Evolutionary conservation across 2,113 vertebrate genomes (phyloP).

Genomic region (Aphyosemion australe): DNA sequence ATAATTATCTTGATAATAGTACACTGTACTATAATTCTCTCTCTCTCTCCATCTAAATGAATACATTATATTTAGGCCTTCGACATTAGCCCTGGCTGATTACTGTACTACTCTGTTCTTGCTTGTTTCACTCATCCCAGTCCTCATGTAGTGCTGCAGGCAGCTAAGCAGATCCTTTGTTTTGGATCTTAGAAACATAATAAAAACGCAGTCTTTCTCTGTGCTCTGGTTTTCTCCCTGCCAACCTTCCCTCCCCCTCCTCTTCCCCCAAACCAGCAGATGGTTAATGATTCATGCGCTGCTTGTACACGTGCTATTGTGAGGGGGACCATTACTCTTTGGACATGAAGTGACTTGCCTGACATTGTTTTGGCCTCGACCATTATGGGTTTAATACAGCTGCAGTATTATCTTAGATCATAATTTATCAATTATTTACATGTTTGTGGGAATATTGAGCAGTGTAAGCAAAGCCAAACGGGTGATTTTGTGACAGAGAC

Average conservation of each 20-base stretch:
- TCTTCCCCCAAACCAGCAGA: constrained; percentile 66
- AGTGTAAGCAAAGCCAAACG: no score
- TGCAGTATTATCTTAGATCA: no score
- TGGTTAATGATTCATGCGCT: constrained; percentile 78
- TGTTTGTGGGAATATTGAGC: no score
- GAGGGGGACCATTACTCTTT: constrained; percentile 19
- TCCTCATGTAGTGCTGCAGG: constrained; percentile 51
- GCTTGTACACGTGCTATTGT: constrained; percentile 62
- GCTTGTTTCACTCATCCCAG: constrained; percentile 5
- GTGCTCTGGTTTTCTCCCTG: constrained; percentile 17
- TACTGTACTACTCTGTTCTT: constrained; percentile 10
- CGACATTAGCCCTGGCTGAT: no score
- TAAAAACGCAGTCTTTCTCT: constrained; percentile 73
- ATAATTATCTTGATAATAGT: no score
- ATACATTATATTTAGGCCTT: no score
- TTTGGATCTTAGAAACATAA: constrained; percentile 62
- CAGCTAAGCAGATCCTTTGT: constrained; percentile 5
- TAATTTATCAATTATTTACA: no score
- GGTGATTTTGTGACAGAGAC: no score
- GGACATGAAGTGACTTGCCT: constrained; percentile 43
- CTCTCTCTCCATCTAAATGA: no score
- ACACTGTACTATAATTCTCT: no score
- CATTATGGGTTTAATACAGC: neutral
- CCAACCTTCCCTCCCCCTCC: constrained; percentile 22
- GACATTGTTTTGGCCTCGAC: neutral